These are phyloP conservation scores for Lottia scabra DNA, from an alignment of 2,888 invertebrate genomes.

Conservation along the genomic window DNA sequence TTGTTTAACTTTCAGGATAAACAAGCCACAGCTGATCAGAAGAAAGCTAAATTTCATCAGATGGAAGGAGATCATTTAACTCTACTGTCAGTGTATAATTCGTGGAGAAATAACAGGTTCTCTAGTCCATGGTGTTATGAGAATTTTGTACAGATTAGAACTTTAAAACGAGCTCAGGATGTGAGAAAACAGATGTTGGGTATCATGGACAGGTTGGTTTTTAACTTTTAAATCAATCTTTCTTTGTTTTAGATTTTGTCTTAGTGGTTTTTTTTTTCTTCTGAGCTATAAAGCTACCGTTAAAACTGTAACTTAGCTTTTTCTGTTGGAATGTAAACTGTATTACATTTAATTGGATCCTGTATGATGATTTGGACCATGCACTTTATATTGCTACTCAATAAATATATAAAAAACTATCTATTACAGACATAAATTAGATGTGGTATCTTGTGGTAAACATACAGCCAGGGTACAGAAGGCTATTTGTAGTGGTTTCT, in stretches of 20 bases:
- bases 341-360: no score
- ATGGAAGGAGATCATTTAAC: conserved; percentile 98
- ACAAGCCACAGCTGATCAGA: conserved; percentile 92
- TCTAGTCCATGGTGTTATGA: conserved; percentile 99
- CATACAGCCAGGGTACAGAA: conserved; percentile 96
- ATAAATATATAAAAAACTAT: no score
- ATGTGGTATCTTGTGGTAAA: conserved; percentile 96
- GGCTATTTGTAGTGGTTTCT: conserved; percentile 97
- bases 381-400: no score
- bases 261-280: no score
- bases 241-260: no score
- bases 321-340: no score
- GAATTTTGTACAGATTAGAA: conserved; percentile 97
- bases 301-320: no score
- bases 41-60: conserved; percentile 99
- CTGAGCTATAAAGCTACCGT: no score
- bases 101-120: conserved; percentile 99
- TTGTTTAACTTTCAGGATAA: conserved; percentile 57
- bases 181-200: conserved; percentile 96
- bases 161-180: conserved; percentile 96
- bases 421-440: conserved; percentile 72
- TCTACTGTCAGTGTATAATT: conserved; percentile 96
- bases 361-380: no score
- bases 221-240: not conserved
- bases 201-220: conserved; percentile 88